A percentile compares a stretch with the other conserved stretches of the same genome.
These are phyloP conservation scores for Pristionchus arcanus DNA, from an alignment of 2,888 invertebrate species.

Conservation along the genomic window DNA sequence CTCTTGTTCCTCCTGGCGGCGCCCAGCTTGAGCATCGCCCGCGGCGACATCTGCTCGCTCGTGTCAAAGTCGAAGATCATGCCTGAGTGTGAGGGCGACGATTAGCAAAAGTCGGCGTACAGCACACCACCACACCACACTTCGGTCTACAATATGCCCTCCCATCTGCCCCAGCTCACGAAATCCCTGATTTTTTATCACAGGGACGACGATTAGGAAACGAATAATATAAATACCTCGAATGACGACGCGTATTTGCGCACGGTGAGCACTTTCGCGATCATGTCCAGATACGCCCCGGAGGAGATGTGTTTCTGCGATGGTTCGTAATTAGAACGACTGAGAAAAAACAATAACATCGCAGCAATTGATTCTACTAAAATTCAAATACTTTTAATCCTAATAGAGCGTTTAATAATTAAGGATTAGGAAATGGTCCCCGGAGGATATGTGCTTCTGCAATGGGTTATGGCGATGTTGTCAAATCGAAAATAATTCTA, in stretches of 20 bases:
- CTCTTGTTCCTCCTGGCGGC: slow-evolving; percentile 23
- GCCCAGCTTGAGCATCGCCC: slow-evolving; percentile 45
- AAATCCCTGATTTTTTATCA: neutral
- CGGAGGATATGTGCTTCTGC: no score
- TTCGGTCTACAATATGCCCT: neutral
- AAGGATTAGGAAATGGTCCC: no score
- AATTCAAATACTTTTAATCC: no score
- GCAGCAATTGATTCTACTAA: no score
- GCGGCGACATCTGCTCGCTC: slow-evolving; percentile 48
- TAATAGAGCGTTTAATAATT: no score
- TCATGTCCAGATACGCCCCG: neutral
- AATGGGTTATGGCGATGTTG: no score
- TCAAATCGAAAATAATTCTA: no score
- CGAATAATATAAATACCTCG: slow-evolving; percentile 48
- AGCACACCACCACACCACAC: neutral
- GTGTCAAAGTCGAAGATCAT: slow-evolving; percentile 54
- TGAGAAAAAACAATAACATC: no score
- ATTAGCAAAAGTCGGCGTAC: neutral
- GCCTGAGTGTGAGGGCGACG: slow-evolving; percentile 2
- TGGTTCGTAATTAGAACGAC: no score
- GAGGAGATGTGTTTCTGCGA: slow-evolving; percentile 50
- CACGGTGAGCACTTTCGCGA: slow-evolving; percentile 31
- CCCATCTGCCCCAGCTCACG: neutral
- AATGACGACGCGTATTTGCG: slow-evolving; percentile 29
- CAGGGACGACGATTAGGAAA: neutral